phyloP scores from a whole-genome alignment of 2,797 vertebrate genomes.

The Pseudotriccus pelzelni region DNA sequence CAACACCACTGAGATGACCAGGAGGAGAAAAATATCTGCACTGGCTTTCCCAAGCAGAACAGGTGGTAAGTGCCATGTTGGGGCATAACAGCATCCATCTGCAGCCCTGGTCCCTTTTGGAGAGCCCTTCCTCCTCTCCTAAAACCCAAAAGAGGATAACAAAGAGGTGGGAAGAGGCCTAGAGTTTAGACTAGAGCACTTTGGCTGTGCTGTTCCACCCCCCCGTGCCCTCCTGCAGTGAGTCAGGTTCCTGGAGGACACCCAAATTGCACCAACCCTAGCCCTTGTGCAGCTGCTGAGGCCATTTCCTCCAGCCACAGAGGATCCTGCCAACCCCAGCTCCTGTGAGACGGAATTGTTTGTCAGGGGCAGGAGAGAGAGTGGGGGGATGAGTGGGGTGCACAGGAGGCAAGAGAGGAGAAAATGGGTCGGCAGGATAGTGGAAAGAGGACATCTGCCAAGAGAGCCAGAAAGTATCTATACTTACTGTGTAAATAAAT shows the following conservation, averaged over 20 bases:
- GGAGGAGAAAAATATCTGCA: neutral
- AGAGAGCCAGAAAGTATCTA: neutral
- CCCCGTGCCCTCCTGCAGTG: neutral
- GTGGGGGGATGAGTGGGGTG: neutral
- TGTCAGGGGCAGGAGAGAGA: accelerated
- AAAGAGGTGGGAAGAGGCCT: neutral
- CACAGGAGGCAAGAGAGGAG: neutral
- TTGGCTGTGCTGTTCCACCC: no score
- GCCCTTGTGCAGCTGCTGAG: neutral
- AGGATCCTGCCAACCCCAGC: neutral
- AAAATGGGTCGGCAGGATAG: accelerated
- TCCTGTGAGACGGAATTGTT: neutral
- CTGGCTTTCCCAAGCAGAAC: neutral
- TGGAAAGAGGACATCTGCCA: accelerated
- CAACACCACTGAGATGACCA: neutral
- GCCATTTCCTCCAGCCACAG: accelerated
- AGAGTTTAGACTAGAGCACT: neutral
- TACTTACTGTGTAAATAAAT: neutral
- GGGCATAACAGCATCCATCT: accelerated
- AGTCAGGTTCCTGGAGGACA: neutral
- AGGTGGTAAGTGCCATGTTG: accelerated
- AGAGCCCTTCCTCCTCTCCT: neutral
- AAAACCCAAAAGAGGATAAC: accelerated
- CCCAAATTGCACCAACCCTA: neutral
- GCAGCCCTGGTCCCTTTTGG: neutral